Evolutionary conservation across 2,113 vertebrate genomes (phyloP), one percentile per base, ranked within the genome.

Genomic region (Actenoides hombroni): DNA sequence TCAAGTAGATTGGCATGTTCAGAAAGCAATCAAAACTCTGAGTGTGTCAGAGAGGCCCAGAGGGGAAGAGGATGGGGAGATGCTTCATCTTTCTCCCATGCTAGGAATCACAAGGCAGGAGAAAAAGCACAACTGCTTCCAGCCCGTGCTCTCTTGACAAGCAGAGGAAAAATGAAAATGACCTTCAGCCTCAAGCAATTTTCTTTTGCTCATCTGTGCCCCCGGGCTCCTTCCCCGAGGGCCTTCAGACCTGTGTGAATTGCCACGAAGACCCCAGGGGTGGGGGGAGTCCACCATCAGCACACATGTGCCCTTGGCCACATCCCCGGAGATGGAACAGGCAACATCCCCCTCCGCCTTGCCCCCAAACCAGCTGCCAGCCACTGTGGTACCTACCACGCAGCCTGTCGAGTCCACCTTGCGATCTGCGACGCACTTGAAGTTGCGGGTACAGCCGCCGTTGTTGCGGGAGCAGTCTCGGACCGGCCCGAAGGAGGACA

Each of bases 391-490:
- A 97, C 99, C 91, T 96, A 99, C 99, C 99, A 99, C 99, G 39
- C 99, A 99, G 92, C 99, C 99, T 0, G 99, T 98, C 8, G 99
- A 99, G 90, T 99, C 99, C 53, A 99, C 96, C 91, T 98, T 98
- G 79, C 99, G 98, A 75, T 99, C 99, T 2, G 99, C 98, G 11
- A 99, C 99, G 3, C 99, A 99, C 81, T 99, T 99, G 97, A 99
- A 99, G 97, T 99, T 99, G 87, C 99, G 99, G 54, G 98, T 99
- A 93, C 99, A 99, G 95, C 99, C 99, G 0, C 99, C 99, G 2
- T 99, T 99, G 93, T 99, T 99, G 96, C 98, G 98, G 65, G 99
- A 98, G 88, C 99, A 99, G 97, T 99, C 99, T 11, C 99, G 99
- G 19, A 99, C 99, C 0, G 99, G 99, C 53, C 99, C 99, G 2